Conservation (phyloP, 92 coral and sea anemone species). For the Heteractis magnifica region DNA sequence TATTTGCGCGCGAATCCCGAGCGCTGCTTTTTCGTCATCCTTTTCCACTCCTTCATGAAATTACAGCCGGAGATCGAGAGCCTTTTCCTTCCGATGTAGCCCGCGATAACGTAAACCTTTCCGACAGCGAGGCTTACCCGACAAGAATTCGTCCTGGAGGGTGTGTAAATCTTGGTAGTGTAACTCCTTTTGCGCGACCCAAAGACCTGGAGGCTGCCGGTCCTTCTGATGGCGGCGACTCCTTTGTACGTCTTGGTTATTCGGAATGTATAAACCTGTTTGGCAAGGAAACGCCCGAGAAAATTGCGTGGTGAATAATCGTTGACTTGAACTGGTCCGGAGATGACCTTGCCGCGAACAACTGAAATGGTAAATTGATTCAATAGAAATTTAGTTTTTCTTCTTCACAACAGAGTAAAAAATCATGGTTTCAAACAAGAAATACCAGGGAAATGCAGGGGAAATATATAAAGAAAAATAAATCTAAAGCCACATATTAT, state of each 20-base stretch:
- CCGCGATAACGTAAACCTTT: constrained; percentile 75
- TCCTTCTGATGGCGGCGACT: constrained; percentile 28
- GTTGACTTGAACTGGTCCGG: constrained; percentile 57
- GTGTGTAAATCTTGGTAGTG: constrained; percentile 66
- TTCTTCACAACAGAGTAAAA: too few species aligned
- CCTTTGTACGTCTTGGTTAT: constrained; percentile 94
- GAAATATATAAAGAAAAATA: too few species aligned
- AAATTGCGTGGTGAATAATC: constrained; percentile 44
- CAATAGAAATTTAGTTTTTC: not conserved
- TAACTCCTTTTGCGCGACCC: constrained; percentile 46
- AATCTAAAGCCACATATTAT: too few species aligned
- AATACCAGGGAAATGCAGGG: too few species aligned
- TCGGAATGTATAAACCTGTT: constrained; percentile 81
- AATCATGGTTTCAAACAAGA: too few species aligned
- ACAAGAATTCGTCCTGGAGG: constrained; percentile 70
- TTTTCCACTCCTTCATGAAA: constrained; percentile 77
- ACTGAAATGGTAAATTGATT: constrained; percentile 41
- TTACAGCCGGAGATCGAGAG: constrained; percentile 76
- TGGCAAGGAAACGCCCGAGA: constrained; percentile 58
- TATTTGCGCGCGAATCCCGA: constrained; percentile 81
- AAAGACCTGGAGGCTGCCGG: constrained; percentile 38
- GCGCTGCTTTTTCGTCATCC: constrained; percentile 72
- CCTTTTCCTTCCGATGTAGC: constrained; percentile 64
- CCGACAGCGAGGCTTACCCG: constrained; percentile 58
- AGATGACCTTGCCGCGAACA: constrained; percentile 75